phyloP scores from a whole-genome alignment of 2,113 vertebrate species.

The Hippocampus mohnikei region DNA sequence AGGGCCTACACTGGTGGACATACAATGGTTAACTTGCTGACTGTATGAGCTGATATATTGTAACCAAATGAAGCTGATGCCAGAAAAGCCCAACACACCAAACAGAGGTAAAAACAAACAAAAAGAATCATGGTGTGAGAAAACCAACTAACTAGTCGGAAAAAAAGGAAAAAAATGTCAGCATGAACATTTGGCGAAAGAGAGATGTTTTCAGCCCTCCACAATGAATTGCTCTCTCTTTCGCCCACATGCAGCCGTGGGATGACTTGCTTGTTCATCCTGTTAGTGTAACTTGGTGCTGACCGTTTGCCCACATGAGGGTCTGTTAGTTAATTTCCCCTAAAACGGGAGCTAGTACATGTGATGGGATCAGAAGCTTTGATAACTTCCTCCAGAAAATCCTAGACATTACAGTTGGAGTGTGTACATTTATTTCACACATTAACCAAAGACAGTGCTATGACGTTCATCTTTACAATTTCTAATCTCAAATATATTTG shows the following conservation, averaged over 20 bases:
- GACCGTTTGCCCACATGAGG: conserved; percentile 20
- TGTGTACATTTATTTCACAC: too few relatives aligned
- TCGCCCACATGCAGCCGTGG: conserved; percentile 62
- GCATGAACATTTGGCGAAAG: conserved; percentile 51
- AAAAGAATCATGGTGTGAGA: background rate
- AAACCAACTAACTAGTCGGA: background rate
- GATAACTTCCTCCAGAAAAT: conserved; percentile 5
- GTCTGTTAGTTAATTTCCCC: conserved; percentile 14
- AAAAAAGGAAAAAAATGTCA: conserved; percentile 12
- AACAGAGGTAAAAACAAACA: background rate
- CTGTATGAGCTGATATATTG: background rate
- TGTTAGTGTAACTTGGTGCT: conserved; percentile 41
- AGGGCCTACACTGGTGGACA: conserved; percentile 4
- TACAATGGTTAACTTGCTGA: background rate
- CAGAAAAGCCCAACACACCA: background rate
- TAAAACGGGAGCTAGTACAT: conserved; percentile 17
- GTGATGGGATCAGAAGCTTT: conserved; percentile 10
- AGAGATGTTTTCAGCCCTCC: conserved; percentile 55
- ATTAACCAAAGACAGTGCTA: background rate
- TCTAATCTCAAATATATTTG: too few relatives aligned
- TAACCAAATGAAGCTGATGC: background rate
- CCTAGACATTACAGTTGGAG: conserved; percentile 6
- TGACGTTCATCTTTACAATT: too few relatives aligned
- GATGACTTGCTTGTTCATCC: conserved; percentile 51
- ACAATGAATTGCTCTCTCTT: conserved; percentile 41